Conservation (phyloP, 2,797 vertebrate genomes). For the Aulostomus chinensis region DNA sequence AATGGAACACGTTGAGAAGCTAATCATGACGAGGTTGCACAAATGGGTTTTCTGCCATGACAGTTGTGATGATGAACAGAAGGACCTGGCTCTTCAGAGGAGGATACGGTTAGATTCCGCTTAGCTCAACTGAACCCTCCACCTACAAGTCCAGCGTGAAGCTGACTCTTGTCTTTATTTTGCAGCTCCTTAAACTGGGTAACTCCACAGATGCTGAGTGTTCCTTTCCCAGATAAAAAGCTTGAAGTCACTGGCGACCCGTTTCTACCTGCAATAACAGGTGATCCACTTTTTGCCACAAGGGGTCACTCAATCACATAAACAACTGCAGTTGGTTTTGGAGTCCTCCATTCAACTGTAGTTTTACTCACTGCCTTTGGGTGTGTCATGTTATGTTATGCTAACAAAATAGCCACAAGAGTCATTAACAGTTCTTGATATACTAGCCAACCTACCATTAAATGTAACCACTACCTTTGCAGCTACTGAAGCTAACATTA, state of each 20-base stretch:
- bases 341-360: no score
- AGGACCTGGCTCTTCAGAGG: slow-evolving; percentile 78
- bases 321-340: no score
- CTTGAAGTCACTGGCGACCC: slow-evolving; percentile 69
- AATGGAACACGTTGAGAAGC: slow-evolving; percentile 85
- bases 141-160: background rate
- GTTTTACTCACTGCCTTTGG: no score
- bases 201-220: slow-evolving; percentile 80
- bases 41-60: slow-evolving; percentile 85
- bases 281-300: slow-evolving; percentile 61
- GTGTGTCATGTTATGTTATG: no score
- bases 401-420: no score
- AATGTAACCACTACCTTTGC: no score
- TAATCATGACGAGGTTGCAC: slow-evolving; percentile 84
- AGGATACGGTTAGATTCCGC: slow-evolving; percentile 74
- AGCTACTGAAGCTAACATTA: no score
- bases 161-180: slow-evolving; percentile 10
- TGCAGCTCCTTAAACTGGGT: slow-evolving; percentile 84
- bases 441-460: no score
- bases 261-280: slow-evolving; percentile 81
- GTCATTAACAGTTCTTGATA: no score
- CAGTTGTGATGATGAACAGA: slow-evolving; percentile 83
- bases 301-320: no score
- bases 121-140: background rate
- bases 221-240: slow-evolving; percentile 75